Base-by-base conservation (phyloP, 1,140 invertebrate species). In the Tetragnatha versicolor region DNA sequence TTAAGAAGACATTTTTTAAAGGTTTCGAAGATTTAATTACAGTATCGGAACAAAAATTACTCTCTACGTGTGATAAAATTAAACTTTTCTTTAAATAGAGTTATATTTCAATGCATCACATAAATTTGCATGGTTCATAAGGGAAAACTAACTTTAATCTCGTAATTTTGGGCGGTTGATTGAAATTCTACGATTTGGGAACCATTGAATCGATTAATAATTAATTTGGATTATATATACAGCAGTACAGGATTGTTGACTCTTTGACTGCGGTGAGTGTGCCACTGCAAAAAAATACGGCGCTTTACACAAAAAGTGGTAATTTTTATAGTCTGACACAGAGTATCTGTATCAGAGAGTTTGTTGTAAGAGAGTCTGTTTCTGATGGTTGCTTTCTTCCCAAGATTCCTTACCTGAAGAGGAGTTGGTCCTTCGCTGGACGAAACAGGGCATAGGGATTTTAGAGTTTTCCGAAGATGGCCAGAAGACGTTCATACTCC, bases 371-470 rank as follows among this genome's bases (percentile, higher is more conserved):
- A n/a, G 17, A 27, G 29, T 58, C 6, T 29, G 29, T 29, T 27
- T 27, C n/a, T n/a, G 29, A 6, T n/a, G n/a, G n/a, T n/a, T n/a
- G n/a, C n/a, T n/a, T n/a, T 25, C 22, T 63, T 20, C 14, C 20
- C 3, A 4, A 75, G 72, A 75, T 63, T 75, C 58, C 4, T 33
- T 75, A 33, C 37, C 58, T 1, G 45, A 61, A 9, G 42, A 63
- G 2, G 72, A 75, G 25, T 35, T 75, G 55, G 9, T 25, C 6
- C 22, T 75, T 10, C 29, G 37, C 1, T 75, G 72, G 72, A 25
- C 27, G 4, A 31, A 63, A 12, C 22, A 63, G 2, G 55, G 37
- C 14, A 58, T 63, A 1, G 55, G 53, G 2, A 45, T 61, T 47
- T 75, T 75, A 25, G 55, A 75, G 0, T 10, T 9, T 22, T 25